Percentiles rank a stretch among this genome's conserved stretches.
phyloP scores from a whole-genome alignment of 2,797 vertebrate species.

The Poeciliopsis gracilis region DNA sequence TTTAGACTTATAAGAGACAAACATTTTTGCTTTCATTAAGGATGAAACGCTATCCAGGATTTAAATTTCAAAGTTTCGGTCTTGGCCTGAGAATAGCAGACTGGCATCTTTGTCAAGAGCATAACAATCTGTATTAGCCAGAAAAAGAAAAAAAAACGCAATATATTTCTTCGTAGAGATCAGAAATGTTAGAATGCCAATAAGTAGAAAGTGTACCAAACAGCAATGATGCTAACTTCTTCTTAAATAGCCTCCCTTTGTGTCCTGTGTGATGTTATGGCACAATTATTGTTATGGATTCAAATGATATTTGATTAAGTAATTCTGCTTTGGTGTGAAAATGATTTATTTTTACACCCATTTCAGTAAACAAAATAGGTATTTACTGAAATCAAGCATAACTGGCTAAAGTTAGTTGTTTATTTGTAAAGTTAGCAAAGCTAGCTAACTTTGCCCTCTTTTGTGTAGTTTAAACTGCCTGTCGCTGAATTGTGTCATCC shows the following conservation, averaged over 20 bases:
- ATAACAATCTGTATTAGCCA: background rate
- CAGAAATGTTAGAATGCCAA: background rate
- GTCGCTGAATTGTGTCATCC: no score
- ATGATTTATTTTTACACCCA: background rate
- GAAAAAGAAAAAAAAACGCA: background rate
- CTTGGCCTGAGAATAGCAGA: constrained; percentile 13
- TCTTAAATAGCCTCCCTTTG: background rate
- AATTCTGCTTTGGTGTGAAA: background rate
- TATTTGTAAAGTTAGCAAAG: background rate
- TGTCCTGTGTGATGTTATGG: background rate
- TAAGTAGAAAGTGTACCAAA: background rate
- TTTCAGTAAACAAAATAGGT: background rate
- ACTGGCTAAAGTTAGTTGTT: no score
- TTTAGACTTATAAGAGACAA: constrained; percentile 45
- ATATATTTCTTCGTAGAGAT: background rate
- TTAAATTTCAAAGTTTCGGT: constrained; percentile 41
- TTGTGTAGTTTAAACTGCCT: background rate
- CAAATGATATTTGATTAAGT: background rate
- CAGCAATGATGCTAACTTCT: background rate
- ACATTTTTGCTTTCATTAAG: constrained; percentile 43
- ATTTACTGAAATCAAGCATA: no score
- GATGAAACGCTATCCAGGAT: constrained; percentile 39
- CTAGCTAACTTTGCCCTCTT: background rate
- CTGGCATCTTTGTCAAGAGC: constrained; percentile 1
- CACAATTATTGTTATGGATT: background rate